Evolutionary conservation across 2,888 invertebrate genomes (phyloP).

Genomic region (Eupeodes latifasciatus): DNA sequence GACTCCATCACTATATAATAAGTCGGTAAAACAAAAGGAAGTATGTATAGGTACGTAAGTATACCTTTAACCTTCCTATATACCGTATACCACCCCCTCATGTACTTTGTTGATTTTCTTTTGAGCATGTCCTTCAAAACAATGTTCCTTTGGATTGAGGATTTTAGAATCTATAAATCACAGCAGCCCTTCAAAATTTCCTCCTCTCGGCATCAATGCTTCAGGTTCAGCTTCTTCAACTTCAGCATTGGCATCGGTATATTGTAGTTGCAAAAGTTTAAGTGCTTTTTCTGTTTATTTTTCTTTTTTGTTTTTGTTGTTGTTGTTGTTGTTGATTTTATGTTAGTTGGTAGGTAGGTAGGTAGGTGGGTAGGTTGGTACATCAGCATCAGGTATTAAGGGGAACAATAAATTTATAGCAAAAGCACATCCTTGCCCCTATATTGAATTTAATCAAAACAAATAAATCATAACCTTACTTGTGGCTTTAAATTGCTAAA

Average conservation of each 20-base stretch:
- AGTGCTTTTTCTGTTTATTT: constrained; percentile 21
- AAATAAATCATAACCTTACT: constrained; percentile 43
- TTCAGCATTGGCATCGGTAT: not conserved
- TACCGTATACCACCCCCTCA: too few relatives aligned
- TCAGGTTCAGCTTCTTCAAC: too few relatives aligned
- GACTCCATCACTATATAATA: not conserved
- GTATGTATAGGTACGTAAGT: not conserved
- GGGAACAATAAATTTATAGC: not conserved
- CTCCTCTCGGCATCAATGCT: too few relatives aligned
- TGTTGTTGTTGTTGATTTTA: not conserved
- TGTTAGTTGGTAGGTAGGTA: not conserved
- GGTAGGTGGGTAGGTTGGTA: too few relatives aligned
- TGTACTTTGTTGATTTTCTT: constrained; percentile 4
- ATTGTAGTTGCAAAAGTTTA: constrained; percentile 7
- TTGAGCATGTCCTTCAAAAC: constrained; percentile 33
- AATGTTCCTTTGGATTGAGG: not conserved
- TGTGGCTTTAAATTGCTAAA: constrained; percentile 40
- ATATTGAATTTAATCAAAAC: constrained; percentile 32
- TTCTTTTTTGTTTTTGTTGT: not conserved
- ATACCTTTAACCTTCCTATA: too few relatives aligned
- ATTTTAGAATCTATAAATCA: constrained; percentile 39
- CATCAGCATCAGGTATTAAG: not conserved
- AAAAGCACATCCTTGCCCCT: constrained; percentile 14
- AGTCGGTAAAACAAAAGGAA: not conserved
- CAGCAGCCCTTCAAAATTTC: constrained; percentile 39